These are phyloP conservation scores for Bufotes viridis DNA, from an alignment of 2,797 vertebrate genomes.

Conservation along the genomic window DNA sequence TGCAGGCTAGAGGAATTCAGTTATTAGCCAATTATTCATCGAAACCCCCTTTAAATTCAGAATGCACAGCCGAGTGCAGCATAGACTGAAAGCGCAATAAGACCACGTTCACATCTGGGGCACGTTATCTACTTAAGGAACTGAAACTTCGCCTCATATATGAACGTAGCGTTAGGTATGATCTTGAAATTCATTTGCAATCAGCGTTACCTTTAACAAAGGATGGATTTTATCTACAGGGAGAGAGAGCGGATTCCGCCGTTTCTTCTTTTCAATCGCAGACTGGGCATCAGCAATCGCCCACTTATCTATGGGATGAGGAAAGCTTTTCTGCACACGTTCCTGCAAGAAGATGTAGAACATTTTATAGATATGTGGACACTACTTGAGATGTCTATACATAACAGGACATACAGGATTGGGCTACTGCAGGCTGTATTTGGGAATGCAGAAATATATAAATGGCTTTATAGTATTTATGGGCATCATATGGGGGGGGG, in stretches of 20 bases:
- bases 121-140: too few species aligned
- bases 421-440: background rate
- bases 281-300: conserved; percentile 94
- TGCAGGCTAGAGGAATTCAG: too few species aligned
- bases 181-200: background rate
- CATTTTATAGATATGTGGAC: background rate
- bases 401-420: background rate
- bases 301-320: conserved; percentile 97
- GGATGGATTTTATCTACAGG: conserved; percentile 98
- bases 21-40: too few species aligned
- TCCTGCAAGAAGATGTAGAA: conserved; percentile 76
- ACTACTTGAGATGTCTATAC: background rate
- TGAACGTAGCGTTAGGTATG: too few species aligned
- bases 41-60: too few species aligned
- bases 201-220: conserved; percentile 85
- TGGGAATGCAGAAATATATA: background rate
- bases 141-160: too few species aligned
- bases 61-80: too few species aligned
- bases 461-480: background rate
- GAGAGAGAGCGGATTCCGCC: conserved; percentile 91
- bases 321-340: conserved; percentile 94
- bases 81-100: too few species aligned
- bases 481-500: background rate
- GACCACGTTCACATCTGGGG: too few species aligned
- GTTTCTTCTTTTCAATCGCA: conserved; percentile 93